A percentile compares a stretch with the other conserved stretches of the same genome.
phyloP scores from a whole-genome alignment of 1,140 invertebrate species.

The Ruditapes philippinarum region DNA sequence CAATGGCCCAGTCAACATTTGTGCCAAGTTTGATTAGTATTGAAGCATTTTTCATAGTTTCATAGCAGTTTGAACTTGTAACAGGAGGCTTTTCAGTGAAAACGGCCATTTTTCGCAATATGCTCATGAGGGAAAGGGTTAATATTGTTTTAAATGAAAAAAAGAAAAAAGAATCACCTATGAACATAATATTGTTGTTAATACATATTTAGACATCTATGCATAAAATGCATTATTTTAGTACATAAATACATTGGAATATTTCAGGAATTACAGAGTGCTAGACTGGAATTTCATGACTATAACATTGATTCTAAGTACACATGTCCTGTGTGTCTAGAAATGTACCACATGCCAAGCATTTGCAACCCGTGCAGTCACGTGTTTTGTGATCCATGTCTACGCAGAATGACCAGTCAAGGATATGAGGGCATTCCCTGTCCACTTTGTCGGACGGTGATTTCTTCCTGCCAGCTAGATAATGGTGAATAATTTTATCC shows the following conservation, averaged over 20 bases:
- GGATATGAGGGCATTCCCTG: slow-evolving; percentile 47
- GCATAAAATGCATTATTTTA: neutral
- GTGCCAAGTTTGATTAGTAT: no score
- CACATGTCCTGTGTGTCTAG: slow-evolving; percentile 63
- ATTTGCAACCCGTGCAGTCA: slow-evolving; percentile 46
- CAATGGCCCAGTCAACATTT: no score
- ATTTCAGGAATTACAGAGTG: slow-evolving; percentile 38
- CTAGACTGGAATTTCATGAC: neutral
- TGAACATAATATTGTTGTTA: neutral
- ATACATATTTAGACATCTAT: neutral
- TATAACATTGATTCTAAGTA: slow-evolving; percentile 11
- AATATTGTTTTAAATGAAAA: neutral
- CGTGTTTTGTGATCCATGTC: slow-evolving; percentile 63
- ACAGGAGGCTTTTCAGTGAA: no score
- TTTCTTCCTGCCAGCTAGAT: slow-evolving; percentile 38
- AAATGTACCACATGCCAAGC: slow-evolving; percentile 52
- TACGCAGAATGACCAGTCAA: slow-evolving; percentile 48
- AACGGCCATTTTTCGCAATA: no score
- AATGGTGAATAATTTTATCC: slow-evolving; percentile 12
- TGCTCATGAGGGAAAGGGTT: no score
- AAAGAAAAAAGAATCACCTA: neutral
- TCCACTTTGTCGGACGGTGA: slow-evolving; percentile 55
- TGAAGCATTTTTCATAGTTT: no score
- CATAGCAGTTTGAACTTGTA: no score
- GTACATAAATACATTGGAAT: no score